phyloP scores from a whole-genome alignment of 2,888 invertebrate species.

The Branchellion lobata region DNA sequence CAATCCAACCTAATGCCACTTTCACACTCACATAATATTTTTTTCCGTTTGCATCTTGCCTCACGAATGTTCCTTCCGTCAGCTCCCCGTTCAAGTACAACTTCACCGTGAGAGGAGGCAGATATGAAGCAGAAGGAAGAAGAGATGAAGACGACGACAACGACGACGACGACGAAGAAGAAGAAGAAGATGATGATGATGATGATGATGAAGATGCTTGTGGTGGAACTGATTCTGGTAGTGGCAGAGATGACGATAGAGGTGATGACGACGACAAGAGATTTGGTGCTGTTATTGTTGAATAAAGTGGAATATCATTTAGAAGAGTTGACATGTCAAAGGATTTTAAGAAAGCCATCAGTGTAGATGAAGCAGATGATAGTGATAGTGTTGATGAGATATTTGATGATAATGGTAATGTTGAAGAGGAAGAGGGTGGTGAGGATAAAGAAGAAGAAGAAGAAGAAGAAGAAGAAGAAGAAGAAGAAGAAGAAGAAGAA shows the following conservation, averaged over 20 bases:
- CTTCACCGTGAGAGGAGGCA: slow-evolving; percentile 29
- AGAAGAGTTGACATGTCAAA: too few relatives aligned
- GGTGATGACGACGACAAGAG: neutral
- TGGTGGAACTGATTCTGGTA: neutral
- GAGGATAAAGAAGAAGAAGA: neutral
- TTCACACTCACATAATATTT: slow-evolving; percentile 46
- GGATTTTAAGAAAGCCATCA: too few relatives aligned
- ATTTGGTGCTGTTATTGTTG: neutral
- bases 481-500: neutral
- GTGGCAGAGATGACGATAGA: neutral
- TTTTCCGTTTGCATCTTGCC: slow-evolving; percentile 48
- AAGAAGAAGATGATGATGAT: slow-evolving; percentile 14
- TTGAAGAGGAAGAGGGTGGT: neutral
- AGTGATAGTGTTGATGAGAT: neutral
- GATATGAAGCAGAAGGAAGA: neutral
- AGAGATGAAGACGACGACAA: neutral
- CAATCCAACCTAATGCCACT: too few relatives aligned
- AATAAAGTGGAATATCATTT: neutral
- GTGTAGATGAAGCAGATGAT: neutral
- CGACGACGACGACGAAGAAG: slow-evolving; percentile 13
- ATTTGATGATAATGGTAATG: neutral
- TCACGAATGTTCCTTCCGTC: slow-evolving; percentile 49
- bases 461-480: neutral
- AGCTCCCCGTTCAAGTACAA: slow-evolving; percentile 50
- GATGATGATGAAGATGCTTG: neutral